Conservation (phyloP, 2,113 vertebrate genomes). For the Urocolius indicus region DNA sequence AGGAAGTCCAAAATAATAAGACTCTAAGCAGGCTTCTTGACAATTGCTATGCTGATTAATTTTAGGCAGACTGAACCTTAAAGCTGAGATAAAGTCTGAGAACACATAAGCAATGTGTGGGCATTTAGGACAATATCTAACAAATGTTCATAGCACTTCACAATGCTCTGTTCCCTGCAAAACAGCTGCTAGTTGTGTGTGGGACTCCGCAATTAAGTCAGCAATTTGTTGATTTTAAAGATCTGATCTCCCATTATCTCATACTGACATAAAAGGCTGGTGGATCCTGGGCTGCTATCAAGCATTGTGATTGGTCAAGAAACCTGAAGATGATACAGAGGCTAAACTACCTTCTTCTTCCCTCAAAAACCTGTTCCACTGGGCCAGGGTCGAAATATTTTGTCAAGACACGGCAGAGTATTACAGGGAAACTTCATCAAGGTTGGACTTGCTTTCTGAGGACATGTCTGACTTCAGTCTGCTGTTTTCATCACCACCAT, state of each 20-base stretch:
- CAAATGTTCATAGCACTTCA: not conserved
- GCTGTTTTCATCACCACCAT: not conserved
- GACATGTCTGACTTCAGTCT: not conserved
- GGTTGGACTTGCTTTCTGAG: not conserved
- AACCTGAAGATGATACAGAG: not conserved
- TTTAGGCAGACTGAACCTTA: not conserved
- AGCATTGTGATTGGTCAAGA: not conserved
- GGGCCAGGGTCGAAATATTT: not conserved
- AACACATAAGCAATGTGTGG: rapidly evolving
- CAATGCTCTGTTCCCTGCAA: not conserved
- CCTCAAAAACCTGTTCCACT: not conserved
- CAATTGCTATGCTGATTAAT: not conserved
- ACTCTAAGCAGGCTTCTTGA: not conserved
- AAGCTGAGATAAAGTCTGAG: not conserved
- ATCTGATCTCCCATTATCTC: not conserved
- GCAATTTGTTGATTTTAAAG: not conserved
- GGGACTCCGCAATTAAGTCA: not conserved
- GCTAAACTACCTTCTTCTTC: not conserved
- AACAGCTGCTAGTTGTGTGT: not conserved
- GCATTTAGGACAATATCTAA: not conserved
- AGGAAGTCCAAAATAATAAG: not conserved
- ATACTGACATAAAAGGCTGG: not conserved
- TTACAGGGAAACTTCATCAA: not conserved
- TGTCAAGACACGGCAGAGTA: not conserved
- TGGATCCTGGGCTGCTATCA: conserved; percentile 4